These are phyloP conservation scores for human DNA, from an alignment of 2,113 vertebrate species.

Conservation along the genomic window DNA sequence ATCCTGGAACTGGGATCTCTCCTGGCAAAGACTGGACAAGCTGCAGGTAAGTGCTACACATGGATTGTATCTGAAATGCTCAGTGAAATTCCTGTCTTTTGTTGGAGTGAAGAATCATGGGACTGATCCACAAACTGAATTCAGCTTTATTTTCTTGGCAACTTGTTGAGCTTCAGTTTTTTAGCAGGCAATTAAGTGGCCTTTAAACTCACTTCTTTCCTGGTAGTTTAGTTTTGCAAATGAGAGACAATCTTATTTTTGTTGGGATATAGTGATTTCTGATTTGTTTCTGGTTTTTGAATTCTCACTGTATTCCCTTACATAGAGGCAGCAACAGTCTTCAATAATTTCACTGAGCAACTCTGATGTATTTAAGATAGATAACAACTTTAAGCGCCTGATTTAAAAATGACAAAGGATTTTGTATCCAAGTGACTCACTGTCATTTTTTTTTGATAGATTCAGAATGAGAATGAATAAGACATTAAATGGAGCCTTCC, in stretches of 20 bases:
- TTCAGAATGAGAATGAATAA: conserved; percentile 8
- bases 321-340: background rate
- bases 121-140: background rate
- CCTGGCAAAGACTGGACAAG: conserved; percentile 97
- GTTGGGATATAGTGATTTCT: background rate
- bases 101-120: background rate
- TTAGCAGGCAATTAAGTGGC: background rate
- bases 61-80: background rate
- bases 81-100: background rate
- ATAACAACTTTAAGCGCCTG: background rate
- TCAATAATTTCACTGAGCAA: background rate
- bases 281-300: conserved; percentile 49
- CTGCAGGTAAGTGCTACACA: conserved; percentile 89
- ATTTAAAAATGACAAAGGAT: conserved; percentile 46
- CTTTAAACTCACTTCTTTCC: conserved; percentile 36
- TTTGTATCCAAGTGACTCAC: conserved; percentile 48
- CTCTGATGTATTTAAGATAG: background rate
- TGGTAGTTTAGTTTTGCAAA: conserved; percentile 36
- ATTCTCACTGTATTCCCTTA: conserved; percentile 28
- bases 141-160: conserved; percentile 28
- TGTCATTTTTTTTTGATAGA: conserved; percentile 5
- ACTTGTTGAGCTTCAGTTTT: conserved; percentile 46
- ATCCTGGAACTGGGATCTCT: conserved; percentile 97
- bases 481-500: conserved; percentile 29
- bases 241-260: conserved; percentile 15